A percentile compares a stretch with the other conserved stretches of the same genome.
phyloP scores from a whole-genome alignment of 2,113 vertebrate genomes.

The Puma concolor region DNA sequence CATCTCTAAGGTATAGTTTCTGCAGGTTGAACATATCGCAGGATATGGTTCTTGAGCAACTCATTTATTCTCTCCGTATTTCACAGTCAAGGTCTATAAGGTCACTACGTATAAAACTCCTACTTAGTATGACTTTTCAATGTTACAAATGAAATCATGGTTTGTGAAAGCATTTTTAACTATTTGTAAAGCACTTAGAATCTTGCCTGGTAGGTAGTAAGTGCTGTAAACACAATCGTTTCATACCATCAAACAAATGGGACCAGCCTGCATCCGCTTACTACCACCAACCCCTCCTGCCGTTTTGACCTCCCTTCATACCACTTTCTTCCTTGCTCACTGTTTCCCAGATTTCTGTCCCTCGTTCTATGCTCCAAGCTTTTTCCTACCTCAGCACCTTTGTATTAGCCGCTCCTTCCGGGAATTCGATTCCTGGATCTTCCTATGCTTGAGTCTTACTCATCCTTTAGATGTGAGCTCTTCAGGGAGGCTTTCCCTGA shows the following conservation, averaged over 20 bases:
- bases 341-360: neutral
- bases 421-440: neutral
- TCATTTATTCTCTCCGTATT: neutral
- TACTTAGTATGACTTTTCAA: neutral
- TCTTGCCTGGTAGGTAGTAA: neutral
- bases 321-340: neutral
- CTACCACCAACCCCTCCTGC: neutral
- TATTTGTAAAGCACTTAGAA: neutral
- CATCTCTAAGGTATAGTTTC: neutral
- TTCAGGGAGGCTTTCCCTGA: neutral
- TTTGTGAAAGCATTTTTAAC: neutral
- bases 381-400: neutral
- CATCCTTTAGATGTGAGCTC: neutral
- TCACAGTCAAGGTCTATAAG: neutral
- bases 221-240: neutral
- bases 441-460: neutral
- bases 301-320: neutral
- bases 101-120: neutral
- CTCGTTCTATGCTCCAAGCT: neutral
- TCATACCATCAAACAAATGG: neutral
- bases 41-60: neutral
- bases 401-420: neutral
- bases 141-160: neutral
- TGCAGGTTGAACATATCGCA: neutral
- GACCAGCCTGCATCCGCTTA: too few relatives aligned